Base-by-base conservation (phyloP, 2,888 invertebrate species). In the Dascillus cervinus region DNA sequence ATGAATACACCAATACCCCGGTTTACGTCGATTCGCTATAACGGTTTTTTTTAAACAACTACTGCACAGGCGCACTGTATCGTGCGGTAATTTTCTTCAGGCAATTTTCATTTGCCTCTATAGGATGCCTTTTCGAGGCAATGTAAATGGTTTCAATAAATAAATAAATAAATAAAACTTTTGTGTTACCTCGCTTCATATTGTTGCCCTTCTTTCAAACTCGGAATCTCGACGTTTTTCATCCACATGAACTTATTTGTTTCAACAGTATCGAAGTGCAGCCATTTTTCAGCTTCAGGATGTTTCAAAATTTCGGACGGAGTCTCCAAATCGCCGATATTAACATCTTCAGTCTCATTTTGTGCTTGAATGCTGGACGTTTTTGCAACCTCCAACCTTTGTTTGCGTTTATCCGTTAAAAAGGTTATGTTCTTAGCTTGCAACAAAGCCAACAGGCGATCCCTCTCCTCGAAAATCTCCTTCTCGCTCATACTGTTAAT, bases 201-300 rank as follows among this genome's bases (percentile, higher is more conserved):
- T 3, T 75, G 72, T 35, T 76, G 69, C 1, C 71, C 61, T 26
- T 72, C 71, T 0, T 70, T 55, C 5, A 61, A 47, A 41, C 65
- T 65, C 1, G 77, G 69, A n/a, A 78, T 62, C 35, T 79, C 74
- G n/a, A 71, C 59, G 27, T 72, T 64, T 56, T 81, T 79, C 73
- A 89, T 87, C 94, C 95, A 95, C 51, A 82, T 79, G 10, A 94
- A 60, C 61, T 95, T 95, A 44, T 87, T 84, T 41, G 75, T 73
- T 64, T 95, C 95, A 22, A 91, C 59, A n/a, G 76, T 70, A 60
- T 88, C 77, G 75, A 94, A 94, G 58, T 92, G 76, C 1, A 90
- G 58, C 87, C 89, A 92, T 26, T 79, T 75, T 37, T 77, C 73
- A 0, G 78, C 61, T 39, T 75, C 67, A 11, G 79, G 73, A 44